Base-by-base conservation (phyloP, 2,113 vertebrate genomes). In the Megaptera novaeangliae region DNA sequence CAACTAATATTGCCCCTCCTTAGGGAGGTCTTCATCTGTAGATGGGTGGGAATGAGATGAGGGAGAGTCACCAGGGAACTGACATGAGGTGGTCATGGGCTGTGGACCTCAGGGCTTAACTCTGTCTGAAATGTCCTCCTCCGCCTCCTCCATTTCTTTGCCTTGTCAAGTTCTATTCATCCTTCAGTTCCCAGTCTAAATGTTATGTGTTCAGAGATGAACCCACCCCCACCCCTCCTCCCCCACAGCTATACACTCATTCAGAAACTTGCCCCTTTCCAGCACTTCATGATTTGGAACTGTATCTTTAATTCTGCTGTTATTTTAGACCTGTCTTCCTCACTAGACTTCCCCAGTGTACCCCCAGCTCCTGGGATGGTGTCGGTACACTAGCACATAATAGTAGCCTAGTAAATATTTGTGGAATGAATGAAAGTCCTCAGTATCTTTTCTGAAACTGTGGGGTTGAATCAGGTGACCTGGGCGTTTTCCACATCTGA, bases 161-260 rank as follows among this genome's bases (percentile, higher is more conserved):
- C 2, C 39, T 39, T 27, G 36, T 6, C 55, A 64, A 34, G 68
- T 90, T 68, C 18, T 21, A 74, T 21, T 41, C 3, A 61, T 57
- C 15, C 13, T 95, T 90, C 63, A 29, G 41, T 39, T 74, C 44
- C 41, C 52, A 72, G 44, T 41, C 25, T 36, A 31, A 75, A 81
- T 12, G 17, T 39, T 17, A 15, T 18, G 4, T 13, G 39, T 71
- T 94, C 57, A 89, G 41, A 92, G 21, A 44, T 23, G 34, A 85
- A 8, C 0, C 9, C 18, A 8, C 8, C 9, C 44, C 6, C 27
- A 29, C 21, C 8, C 39, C 27, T 0, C 1, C 20, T 10, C 29
- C 41, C 17, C 4, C 1, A 25, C 17, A 90, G 52, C 44, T 31
- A 86, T 49, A 20, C 14, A 15, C 4, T 59, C 11, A 29, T 61